A percentile compares a stretch with the other conserved stretches of the same genome.
Evolutionary conservation across 2,797 vertebrate genomes (phyloP).

Genomic region (Xiphorhynchus erythropygius): DNA sequence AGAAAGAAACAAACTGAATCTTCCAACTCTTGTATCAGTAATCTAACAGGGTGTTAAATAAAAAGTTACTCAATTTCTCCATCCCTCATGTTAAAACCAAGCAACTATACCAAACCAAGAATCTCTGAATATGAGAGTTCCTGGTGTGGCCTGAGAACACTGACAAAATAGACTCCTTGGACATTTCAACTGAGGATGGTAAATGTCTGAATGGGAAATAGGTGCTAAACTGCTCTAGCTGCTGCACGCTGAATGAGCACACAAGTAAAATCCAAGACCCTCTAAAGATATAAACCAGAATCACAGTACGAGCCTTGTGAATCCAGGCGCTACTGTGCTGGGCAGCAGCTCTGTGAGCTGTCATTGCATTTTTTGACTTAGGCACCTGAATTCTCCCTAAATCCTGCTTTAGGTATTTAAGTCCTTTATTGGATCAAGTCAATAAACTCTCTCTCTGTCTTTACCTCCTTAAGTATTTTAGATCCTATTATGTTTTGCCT

Average conservation of each 20-base stretch:
- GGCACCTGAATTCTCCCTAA: slow-evolving; percentile 5
- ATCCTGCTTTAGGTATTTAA: slow-evolving; percentile 10
- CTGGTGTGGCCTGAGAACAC: background rate
- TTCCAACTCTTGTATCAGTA: background rate
- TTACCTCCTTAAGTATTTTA: slow-evolving; percentile 28
- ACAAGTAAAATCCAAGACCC: background rate
- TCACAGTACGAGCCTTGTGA: background rate
- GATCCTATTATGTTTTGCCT: slow-evolving; percentile 42
- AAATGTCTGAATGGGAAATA: background rate
- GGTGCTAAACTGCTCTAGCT: background rate
- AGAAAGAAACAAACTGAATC: background rate
- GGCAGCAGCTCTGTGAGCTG: background rate
- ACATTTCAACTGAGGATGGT: background rate
- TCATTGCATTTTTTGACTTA: background rate
- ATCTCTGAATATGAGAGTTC: background rate
- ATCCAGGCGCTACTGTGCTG: background rate
- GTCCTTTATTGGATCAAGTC: slow-evolving; percentile 9
- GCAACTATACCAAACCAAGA: background rate
- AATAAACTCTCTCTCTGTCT: slow-evolving; percentile 8
- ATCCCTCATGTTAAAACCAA: background rate
- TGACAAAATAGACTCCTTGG: background rate
- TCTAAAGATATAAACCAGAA: background rate
- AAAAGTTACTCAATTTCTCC: background rate
- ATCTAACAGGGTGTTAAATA: background rate
- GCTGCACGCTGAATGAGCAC: background rate